Percentiles rank a stretch among this genome's conserved stretches.
These are phyloP conservation scores for Patella depressa DNA, from an alignment of 2,888 invertebrate genomes.

Conservation along the genomic window DNA sequence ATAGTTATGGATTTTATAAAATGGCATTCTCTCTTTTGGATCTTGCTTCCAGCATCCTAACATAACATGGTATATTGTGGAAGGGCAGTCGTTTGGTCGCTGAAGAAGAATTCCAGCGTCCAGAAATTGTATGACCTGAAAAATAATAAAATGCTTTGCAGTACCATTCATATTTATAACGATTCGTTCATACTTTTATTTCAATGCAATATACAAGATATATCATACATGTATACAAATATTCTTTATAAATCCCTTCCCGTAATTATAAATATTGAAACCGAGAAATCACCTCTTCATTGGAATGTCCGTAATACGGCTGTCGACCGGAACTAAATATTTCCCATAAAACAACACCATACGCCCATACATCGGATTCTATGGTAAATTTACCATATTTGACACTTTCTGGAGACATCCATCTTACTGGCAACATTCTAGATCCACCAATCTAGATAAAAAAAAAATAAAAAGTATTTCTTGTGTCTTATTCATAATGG, in stretches of 20 bases:
- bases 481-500: too few species aligned
- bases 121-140: constrained; percentile 75
- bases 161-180: too few species aligned
- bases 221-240: too few species aligned
- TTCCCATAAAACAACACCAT: constrained; percentile 73
- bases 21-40: constrained; percentile 82
- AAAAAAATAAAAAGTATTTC: too few species aligned
- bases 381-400: constrained; percentile 72
- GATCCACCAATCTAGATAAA: constrained; percentile 60
- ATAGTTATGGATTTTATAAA: constrained; percentile 71
- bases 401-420: constrained; percentile 73
- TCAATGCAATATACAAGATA: too few species aligned
- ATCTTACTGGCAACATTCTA: constrained; percentile 71
- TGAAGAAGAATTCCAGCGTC: constrained; percentile 84
- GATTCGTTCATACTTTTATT: too few species aligned
- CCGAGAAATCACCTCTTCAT: constrained; percentile 69
- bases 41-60: constrained; percentile 76
- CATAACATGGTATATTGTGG: constrained; percentile 70
- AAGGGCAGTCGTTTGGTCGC: constrained; percentile 78
- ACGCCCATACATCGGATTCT: constrained; percentile 73
- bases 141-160: background rate
- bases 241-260: too few species aligned
- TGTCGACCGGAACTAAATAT: constrained; percentile 72
- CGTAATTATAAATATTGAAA: too few species aligned
- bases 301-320: constrained; percentile 72